A percentile compares a stretch with the other conserved stretches of the same genome.
These are phyloP conservation scores for Melitaea cinxia DNA, from an alignment of 1,140 invertebrate species.

Conservation along the genomic window DNA sequence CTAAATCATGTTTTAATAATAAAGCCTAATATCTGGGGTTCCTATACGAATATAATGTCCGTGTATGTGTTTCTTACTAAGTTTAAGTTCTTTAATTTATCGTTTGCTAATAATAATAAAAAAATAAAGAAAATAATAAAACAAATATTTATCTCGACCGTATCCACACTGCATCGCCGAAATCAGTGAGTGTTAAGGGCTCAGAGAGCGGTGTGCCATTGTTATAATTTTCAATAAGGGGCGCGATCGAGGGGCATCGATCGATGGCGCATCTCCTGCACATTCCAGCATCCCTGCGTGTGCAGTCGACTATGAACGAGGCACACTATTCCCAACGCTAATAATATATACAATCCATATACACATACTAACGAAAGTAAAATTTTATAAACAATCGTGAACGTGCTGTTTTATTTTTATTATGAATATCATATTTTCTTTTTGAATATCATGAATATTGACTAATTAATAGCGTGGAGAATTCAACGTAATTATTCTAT, in stretches of 20 bases:
- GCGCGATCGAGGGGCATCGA: constrained; percentile 78
- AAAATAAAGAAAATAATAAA: constrained; percentile 18
- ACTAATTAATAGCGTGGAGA: too few relatives aligned
- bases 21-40: too few relatives aligned
- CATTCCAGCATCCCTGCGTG: constrained; percentile 58
- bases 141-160: constrained; percentile 18
- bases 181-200: constrained; percentile 81
- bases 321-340: constrained; percentile 42
- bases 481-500: too few relatives aligned
- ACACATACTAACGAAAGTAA: neutral
- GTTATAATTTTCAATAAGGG: constrained; percentile 82
- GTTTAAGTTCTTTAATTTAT: too few relatives aligned
- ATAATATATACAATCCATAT: constrained; percentile 17
- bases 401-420: too few relatives aligned
- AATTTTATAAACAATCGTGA: too few relatives aligned
- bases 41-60: too few relatives aligned
- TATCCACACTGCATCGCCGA: constrained; percentile 67
- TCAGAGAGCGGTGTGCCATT: constrained; percentile 72
- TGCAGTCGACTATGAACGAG: constrained; percentile 72
- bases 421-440: too few relatives aligned
- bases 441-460: too few relatives aligned
- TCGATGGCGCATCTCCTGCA: constrained; percentile 60
- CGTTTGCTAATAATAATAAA: neutral
- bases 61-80: too few relatives aligned
- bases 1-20: too few relatives aligned